Evolutionary conservation across 2,113 vertebrate species (phyloP).

Genomic region (Pardalotus punctatus): DNA sequence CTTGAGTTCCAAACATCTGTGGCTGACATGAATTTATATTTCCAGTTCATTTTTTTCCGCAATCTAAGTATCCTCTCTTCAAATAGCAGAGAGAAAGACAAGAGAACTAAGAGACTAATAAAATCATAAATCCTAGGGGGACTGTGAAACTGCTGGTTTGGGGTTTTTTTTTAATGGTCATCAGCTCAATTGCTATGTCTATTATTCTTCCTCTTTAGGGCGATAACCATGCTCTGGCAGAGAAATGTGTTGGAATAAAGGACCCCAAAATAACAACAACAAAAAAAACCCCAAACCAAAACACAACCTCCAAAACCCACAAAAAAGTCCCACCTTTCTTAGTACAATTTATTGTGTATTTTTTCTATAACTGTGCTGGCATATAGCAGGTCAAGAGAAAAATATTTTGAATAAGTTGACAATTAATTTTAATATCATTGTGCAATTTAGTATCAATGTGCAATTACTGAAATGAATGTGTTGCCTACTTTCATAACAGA

Average conservation of each 20-base stretch:
- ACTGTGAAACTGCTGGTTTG: background rate
- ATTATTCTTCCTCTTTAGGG: background rate
- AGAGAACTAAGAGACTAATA: background rate
- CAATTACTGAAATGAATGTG: background rate
- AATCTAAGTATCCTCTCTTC: background rate
- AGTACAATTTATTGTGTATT: background rate
- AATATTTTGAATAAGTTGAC: background rate
- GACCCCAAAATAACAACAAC: background rate
- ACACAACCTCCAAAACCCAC: accelerated
- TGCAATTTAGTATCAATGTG: accelerated
- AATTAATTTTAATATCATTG: background rate
- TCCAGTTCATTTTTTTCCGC: background rate
- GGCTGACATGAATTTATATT: background rate
- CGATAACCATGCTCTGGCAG: background rate
- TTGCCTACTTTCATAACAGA: background rate
- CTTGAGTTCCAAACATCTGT: background rate
- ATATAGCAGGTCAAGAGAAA: background rate
- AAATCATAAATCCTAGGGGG: accelerated
- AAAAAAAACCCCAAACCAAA: background rate
- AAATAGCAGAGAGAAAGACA: background rate
- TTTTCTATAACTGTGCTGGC: background rate
- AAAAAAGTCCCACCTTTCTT: accelerated
- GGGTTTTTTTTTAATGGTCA: background rate
- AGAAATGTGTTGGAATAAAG: background rate
- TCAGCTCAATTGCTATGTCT: background rate